These are phyloP conservation scores for Lordiphosa stackelbergi DNA, from an alignment of 1,140 invertebrate genomes.

Conservation along the genomic window DNA sequence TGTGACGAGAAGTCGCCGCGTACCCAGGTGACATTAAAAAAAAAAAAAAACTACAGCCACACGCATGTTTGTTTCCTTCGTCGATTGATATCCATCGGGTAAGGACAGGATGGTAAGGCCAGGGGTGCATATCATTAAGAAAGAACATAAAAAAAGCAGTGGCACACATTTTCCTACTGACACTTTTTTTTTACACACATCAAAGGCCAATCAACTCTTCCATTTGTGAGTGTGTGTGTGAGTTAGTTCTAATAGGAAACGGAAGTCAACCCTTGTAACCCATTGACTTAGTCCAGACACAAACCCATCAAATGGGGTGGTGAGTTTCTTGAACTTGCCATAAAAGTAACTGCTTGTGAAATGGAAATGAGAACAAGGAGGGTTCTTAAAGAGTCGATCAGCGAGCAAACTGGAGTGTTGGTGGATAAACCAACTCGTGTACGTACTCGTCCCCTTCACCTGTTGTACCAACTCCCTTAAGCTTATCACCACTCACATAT, in stretches of 20 bases:
- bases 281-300: conserved; percentile 42
- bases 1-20: conserved; percentile 19
- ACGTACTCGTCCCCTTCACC: neutral
- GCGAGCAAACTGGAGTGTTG: too few relatives aligned
- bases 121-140: conserved; percentile 71
- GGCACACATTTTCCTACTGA: conserved; percentile 68
- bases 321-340: conserved; percentile 39
- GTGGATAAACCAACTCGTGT: too few relatives aligned
- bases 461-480: conserved; percentile 1
- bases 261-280: conserved; percentile 65
- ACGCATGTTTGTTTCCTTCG: conserved; percentile 68
- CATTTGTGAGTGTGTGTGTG: conserved; percentile 24
- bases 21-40: conserved; percentile 41
- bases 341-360: conserved; percentile 17
- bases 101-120: conserved; percentile 7
- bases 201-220: conserved; percentile 71
- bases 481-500: conserved; percentile 26
- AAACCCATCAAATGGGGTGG: conserved; percentile 42
- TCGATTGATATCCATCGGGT: conserved; percentile 43
- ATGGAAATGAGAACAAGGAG: too few relatives aligned
- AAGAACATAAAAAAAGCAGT: conserved; percentile 40
- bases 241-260: conserved; percentile 45
- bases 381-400: too few relatives aligned
- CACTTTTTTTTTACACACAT: conserved; percentile 42
- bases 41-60: conserved; percentile 41